Evolutionary conservation across 2,888 invertebrate genomes (phyloP).

Genomic region (Chouioia cunea): DNA sequence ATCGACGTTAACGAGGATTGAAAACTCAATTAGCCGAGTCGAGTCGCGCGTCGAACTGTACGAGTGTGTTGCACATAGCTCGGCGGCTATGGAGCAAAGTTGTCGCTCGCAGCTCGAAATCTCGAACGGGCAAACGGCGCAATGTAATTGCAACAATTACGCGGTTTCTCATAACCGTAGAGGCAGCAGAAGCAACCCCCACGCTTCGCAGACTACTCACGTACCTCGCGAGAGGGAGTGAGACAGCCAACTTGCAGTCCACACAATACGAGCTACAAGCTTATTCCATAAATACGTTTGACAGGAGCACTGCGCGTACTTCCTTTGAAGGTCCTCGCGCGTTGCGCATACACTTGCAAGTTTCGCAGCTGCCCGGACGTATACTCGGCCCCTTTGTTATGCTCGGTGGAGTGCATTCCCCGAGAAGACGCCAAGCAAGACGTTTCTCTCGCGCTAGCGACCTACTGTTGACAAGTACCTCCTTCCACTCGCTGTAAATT

Average conservation of each 20-base stretch:
- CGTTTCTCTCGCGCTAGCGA: conserved; percentile 40
- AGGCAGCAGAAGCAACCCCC: neutral
- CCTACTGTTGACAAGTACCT: neutral
- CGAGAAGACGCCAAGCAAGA: conserved; percentile 33
- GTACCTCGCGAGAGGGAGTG: too few relatives aligned
- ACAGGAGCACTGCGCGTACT: conserved; percentile 16
- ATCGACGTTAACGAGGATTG: conserved; percentile 35
- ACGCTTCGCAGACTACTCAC: too few relatives aligned
- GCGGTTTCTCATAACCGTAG: conserved; percentile 34
- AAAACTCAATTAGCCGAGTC: conserved; percentile 37
- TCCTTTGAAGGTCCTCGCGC: conserved; percentile 32
- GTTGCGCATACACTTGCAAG: conserved; percentile 10
- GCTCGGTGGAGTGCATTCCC: conserved; percentile 43
- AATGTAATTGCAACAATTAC: conserved; percentile 44
- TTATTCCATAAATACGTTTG: conserved; percentile 43
- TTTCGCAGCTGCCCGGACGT: conserved; percentile 42
- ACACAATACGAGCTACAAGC: conserved; percentile 29
- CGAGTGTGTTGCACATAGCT: conserved; percentile 21
- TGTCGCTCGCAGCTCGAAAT: conserved; percentile 20
- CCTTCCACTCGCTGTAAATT: neutral
- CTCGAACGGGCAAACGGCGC: conserved; percentile 19
- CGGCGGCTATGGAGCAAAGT: neutral
- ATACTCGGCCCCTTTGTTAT: conserved; percentile 43
- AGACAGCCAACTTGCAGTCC: neutral
- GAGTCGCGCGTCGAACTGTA: conserved; percentile 1